Conservation (phyloP, 1,140 invertebrate species). For the Diuraphis noxia region DNA sequence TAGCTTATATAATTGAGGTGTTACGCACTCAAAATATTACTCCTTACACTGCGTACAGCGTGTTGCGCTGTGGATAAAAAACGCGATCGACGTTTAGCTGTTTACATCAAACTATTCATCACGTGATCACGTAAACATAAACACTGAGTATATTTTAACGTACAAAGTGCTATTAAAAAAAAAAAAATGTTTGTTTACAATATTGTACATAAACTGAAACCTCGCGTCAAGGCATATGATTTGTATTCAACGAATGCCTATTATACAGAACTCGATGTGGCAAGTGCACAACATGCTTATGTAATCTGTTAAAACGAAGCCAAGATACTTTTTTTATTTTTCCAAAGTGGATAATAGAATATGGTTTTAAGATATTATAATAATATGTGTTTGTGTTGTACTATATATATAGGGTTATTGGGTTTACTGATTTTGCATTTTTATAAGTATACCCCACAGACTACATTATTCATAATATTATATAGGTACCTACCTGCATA, state of each 20-base stretch:
- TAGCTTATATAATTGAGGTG: not conserved
- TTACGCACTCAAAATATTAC: not conserved
- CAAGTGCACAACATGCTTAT: not conserved
- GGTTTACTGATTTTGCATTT: not conserved
- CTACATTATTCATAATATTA: not conserved
- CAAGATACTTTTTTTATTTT: not conserved
- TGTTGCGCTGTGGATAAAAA: not conserved
- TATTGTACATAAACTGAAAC: slow-evolving; percentile 4
- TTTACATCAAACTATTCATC: slow-evolving; percentile 11
- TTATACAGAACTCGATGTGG: not conserved
- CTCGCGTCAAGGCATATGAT: not conserved
- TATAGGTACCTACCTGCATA: no score
- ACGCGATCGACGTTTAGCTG: not conserved
- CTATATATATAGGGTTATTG: not conserved
- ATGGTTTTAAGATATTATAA: not conserved
- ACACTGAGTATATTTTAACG: not conserved
- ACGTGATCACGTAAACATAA: not conserved
- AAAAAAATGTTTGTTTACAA: not conserved
- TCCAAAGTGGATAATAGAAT: not conserved
- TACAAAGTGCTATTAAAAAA: not conserved
- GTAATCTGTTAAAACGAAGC: slow-evolving; percentile 3
- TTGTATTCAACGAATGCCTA: not conserved
- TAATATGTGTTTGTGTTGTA: not conserved
- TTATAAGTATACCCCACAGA: not conserved
- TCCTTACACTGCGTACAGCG: not conserved